These are phyloP conservation scores for Drosophila mayaguana DNA, from an alignment of 2,888 invertebrate genomes.

Conservation along the genomic window DNA sequence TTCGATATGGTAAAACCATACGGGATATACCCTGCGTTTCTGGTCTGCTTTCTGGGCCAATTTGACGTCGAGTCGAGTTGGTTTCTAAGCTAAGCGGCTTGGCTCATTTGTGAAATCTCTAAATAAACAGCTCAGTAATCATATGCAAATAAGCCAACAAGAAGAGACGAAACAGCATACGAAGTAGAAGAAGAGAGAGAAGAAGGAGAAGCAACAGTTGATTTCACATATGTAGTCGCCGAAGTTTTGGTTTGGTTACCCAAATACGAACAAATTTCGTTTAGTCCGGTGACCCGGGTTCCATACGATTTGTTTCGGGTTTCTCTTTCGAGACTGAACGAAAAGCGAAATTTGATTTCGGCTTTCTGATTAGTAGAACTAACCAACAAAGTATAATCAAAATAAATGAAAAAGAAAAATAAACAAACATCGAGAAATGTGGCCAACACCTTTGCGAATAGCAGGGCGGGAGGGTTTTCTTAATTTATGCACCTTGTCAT, in stretches of 20 bases:
- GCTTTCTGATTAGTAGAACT: constrained; percentile 78
- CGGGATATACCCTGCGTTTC: constrained; percentile 39
- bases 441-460: constrained; percentile 53
- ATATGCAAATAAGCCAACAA: constrained; percentile 68
- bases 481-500: constrained; percentile 78
- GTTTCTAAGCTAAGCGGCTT: constrained; percentile 50
- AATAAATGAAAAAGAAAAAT: constrained; percentile 9
- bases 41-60: constrained; percentile 37
- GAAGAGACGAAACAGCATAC: constrained; percentile 18
- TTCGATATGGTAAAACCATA: constrained; percentile 41
- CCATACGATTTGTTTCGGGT: constrained; percentile 77
- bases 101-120: constrained; percentile 68
- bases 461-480: constrained; percentile 39
- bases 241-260: constrained; percentile 74
- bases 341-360: constrained; percentile 81
- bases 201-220: constrained; percentile 25
- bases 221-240: constrained; percentile 49
- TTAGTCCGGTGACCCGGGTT: constrained; percentile 60
- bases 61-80: constrained; percentile 6
- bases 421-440: constrained; percentile 31
- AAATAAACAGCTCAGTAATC: constrained; percentile 72
- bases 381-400: constrained; percentile 32
- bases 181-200: constrained; percentile 16
- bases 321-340: constrained; percentile 73
- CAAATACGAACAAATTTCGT: constrained; percentile 69